A percentile compares a stretch with the other conserved stretches of the same genome.
These are phyloP conservation scores for Linyphia triangularis DNA, from an alignment of 2,888 invertebrate species.

Conservation along the genomic window DNA sequence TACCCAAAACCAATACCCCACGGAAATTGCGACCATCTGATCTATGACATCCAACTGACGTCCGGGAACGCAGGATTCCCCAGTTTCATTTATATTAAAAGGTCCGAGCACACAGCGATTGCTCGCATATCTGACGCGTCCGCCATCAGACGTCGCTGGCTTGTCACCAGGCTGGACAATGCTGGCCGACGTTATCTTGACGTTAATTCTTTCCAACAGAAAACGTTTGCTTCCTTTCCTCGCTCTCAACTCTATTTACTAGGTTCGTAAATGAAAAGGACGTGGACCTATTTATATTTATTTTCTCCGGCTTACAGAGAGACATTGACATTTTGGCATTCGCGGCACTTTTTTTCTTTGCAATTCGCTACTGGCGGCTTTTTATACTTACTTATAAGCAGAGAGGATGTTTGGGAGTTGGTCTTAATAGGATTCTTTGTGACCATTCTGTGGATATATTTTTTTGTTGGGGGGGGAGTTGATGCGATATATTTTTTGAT, in stretches of 20 bases:
- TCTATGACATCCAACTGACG: constrained; percentile 7
- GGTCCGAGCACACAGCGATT: constrained; percentile 14
- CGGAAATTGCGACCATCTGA: neutral
- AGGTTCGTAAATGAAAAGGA: constrained; percentile 42
- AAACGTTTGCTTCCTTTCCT: constrained; percentile 51
- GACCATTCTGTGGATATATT: neutral
- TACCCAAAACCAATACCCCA: neutral
- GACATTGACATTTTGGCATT: constrained; percentile 25
- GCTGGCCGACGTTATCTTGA: constrained; percentile 68
- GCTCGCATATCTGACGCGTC: neutral
- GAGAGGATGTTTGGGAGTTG: neutral
- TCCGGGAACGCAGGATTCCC: neutral
- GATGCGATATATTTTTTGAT: neutral
- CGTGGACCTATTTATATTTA: constrained; percentile 41
- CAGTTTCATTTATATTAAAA: constrained; percentile 44
- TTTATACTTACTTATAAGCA: neutral
- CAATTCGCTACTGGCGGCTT: too few species aligned
- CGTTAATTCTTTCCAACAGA: constrained; percentile 59
- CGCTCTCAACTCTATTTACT: constrained; percentile 15
- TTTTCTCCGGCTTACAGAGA: neutral
- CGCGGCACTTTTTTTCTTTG: constrained; percentile 5
- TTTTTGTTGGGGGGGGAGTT: neutral
- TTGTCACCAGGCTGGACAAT: constrained; percentile 26
- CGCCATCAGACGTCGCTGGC: neutral
- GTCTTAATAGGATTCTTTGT: constrained; percentile 44